A percentile compares a stretch with the other conserved stretches of the same genome.
phyloP scores from a whole-genome alignment of 2,888 invertebrate genomes.

The Idaea aversata region DNA sequence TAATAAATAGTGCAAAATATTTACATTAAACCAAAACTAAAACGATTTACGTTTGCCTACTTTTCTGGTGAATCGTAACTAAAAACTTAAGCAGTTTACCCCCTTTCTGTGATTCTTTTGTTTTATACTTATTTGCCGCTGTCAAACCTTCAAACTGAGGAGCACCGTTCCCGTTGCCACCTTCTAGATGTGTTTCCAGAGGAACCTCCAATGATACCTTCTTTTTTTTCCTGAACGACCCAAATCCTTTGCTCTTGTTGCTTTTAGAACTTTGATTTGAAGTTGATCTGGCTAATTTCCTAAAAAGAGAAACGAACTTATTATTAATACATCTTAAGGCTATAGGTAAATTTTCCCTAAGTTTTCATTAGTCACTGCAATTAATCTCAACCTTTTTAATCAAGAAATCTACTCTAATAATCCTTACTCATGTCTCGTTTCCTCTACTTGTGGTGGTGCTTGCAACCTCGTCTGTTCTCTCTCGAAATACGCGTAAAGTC shows the following conservation, averaged over 20 bases:
- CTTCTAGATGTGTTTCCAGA: constrained; percentile 50
- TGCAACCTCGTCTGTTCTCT: constrained; percentile 88
- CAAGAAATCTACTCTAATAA: background rate
- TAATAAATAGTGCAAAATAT: no score
- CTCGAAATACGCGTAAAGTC: constrained; percentile 92
- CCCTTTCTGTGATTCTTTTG: no score
- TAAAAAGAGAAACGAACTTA: constrained; percentile 21
- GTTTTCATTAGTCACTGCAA: no score
- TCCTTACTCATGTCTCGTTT: constrained; percentile 42
- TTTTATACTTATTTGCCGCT: background rate
- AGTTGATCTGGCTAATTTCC: constrained; percentile 48
- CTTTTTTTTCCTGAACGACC: constrained; percentile 43
- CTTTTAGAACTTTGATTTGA: constrained; percentile 56
- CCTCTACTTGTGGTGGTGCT: constrained; percentile 55
- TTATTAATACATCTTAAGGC: background rate
- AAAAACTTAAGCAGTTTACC: no score
- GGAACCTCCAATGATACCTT: constrained; percentile 69
- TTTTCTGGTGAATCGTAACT: no score
- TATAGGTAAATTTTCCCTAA: no score
- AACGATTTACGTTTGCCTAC: no score
- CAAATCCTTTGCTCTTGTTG: constrained; percentile 34
- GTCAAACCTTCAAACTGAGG: constrained; percentile 26
- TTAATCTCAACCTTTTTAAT: background rate
- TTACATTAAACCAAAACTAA: no score
- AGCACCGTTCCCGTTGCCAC: constrained; percentile 42